These are phyloP conservation scores for Periophthalmodon schlosseri DNA, from an alignment of 2,113 vertebrate genomes.

Conservation along the genomic window DNA sequence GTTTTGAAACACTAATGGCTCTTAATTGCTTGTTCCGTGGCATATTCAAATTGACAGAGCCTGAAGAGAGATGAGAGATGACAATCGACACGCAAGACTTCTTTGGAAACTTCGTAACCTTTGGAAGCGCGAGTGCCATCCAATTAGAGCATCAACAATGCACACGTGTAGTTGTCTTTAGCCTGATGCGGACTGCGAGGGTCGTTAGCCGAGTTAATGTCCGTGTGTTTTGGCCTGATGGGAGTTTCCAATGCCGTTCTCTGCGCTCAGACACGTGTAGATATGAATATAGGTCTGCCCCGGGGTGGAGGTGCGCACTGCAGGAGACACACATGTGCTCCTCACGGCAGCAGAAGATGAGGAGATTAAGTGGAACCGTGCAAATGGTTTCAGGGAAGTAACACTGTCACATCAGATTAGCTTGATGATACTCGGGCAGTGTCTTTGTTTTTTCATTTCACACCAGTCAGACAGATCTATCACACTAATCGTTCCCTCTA, in stretches of 20 bases:
- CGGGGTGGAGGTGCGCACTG: conserved; percentile 28
- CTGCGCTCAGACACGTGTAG: conserved; percentile 30
- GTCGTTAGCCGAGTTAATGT: conserved; percentile 74
- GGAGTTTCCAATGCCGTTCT: conserved; percentile 60
- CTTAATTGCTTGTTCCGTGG: conserved; percentile 38
- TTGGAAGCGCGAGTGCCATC: conserved; percentile 18
- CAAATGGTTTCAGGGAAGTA: conserved; percentile 45
- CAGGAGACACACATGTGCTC: conserved; percentile 17
- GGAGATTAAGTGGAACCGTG: conserved; percentile 54
- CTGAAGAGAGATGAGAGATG: conserved; percentile 31
- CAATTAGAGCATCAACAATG: conserved; percentile 26
- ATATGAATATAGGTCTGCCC: conserved; percentile 58
- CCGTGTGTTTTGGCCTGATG: conserved; percentile 55
- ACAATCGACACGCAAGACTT: conserved; percentile 14
- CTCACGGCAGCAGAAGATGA: conserved; percentile 45
- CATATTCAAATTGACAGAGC: conserved; percentile 22
- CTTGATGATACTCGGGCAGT: conserved; percentile 39
- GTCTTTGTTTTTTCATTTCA: conserved; percentile 11
- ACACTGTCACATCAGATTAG: conserved; percentile 70
- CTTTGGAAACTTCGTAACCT: conserved; percentile 37
- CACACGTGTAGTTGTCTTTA: not conserved
- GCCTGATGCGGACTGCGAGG: conserved; percentile 59
- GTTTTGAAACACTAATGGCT: conserved; percentile 42
- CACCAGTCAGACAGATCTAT: not conserved
- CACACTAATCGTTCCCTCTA: not conserved